Evolutionary conservation across 2,797 vertebrate species (phyloP), one percentile per base, ranked within the genome.

Genomic region (Notoglanidium macrostoma): DNA sequence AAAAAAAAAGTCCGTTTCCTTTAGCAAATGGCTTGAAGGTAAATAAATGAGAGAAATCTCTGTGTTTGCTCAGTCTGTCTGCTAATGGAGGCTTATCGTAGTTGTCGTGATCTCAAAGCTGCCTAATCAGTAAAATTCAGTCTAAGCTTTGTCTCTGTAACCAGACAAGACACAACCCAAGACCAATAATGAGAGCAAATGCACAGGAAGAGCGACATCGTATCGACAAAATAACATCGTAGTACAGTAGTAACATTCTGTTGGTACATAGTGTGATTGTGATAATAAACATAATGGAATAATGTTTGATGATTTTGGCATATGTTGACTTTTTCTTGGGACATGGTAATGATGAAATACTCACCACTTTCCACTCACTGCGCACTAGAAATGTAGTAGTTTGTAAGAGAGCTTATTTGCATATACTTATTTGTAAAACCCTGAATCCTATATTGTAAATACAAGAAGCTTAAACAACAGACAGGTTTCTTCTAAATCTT

Each of bases 61-160:
- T 54, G n/a, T 76, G 78, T 88, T 88, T 29, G 19, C 61, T 63
- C 61, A 59, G 55, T 77, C 14, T 65, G 83, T 72, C 67, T 81
- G 70, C 40, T 79, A 83, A 81, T 83, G 61, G 68, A 84, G 35
- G 5, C 61, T 76, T 77, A 82, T 76, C 76, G 3, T 46, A 21
- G 46, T 35, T 73, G 61, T 6, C 49, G 26, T 49, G 8, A 32
- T 44, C 32, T 40, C 54, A 19, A 29, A 77, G 49, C 82, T 59
- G 74, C 63, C 51, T 70, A 49, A 84, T 67, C 81, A 67, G 86
- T 32, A n/a, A 46, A 78, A 59, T 57, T 84, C 35, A 84, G 7
- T 83, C 68, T 67, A 19, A 68, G 73, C 68, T 73, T 85, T 73
- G 57, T 88, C 76, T 85, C 29, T 17, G n/a, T 44, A 8, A 40